Conservation (phyloP, 2,797 vertebrate genomes). For the Galagoides demidoff region DNA sequence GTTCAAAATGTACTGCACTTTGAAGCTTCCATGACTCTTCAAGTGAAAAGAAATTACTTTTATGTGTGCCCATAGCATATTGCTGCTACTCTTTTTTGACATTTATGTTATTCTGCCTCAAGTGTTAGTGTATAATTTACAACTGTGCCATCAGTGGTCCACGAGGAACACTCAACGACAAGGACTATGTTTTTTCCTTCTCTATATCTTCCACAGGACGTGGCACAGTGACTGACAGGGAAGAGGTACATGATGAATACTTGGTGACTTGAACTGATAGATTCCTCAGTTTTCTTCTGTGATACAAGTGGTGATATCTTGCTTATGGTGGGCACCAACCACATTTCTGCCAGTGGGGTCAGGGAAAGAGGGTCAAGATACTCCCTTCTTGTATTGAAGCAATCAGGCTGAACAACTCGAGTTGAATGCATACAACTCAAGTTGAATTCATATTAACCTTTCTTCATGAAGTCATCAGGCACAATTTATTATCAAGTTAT, state of each 20-base stretch:
- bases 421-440: slow-evolving; percentile 42
- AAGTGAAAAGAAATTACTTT: slow-evolving; percentile 21
- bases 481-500: slow-evolving; percentile 51
- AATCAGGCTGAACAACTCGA: slow-evolving; percentile 27
- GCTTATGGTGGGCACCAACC: not conserved
- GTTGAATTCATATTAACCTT: slow-evolving; percentile 53
- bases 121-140: slow-evolving; percentile 27
- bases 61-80: not conserved
- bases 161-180: not conserved
- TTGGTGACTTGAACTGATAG: slow-evolving; percentile 2
- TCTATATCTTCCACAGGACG: not conserved
- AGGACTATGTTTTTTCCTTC: slow-evolving; percentile 24
- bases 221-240: not conserved
- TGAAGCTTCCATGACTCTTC: slow-evolving; percentile 1
- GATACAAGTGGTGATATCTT: slow-evolving; percentile 22
- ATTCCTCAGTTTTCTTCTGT: not conserved
- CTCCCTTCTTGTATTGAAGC: not conserved
- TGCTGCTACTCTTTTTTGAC: not conserved
- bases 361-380: not conserved
- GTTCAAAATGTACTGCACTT: not conserved
- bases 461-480: slow-evolving; percentile 1
- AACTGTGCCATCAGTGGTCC: slow-evolving; percentile 22
- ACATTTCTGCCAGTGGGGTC: not conserved
- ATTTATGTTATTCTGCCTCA: slow-evolving; percentile 48
- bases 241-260: not conserved